Conservation (phyloP, 2,888 invertebrate genomes). For the Drosophila eohydei region DNA sequence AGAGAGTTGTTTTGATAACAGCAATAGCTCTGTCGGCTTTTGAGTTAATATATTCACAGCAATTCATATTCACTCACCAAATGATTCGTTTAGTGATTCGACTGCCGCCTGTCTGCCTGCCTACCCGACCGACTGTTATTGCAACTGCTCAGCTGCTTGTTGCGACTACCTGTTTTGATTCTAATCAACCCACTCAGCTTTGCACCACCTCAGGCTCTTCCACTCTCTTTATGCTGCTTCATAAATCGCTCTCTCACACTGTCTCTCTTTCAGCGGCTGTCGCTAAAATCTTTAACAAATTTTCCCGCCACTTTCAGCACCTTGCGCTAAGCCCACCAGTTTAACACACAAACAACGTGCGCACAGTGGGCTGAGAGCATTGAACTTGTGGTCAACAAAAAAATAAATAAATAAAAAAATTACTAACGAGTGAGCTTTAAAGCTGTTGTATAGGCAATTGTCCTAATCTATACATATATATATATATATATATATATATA, state of each 20-base stretch:
- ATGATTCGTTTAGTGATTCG: constrained; percentile 39
- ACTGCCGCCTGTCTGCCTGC: background rate
- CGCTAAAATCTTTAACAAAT: constrained; percentile 62
- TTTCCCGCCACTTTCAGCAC: constrained; percentile 79
- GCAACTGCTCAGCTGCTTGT: constrained; percentile 42
- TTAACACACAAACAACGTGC: constrained; percentile 75
- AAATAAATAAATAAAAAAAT: background rate
- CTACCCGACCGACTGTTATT: constrained; percentile 16
- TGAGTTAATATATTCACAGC: constrained; percentile 22
- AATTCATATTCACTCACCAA: constrained; percentile 27
- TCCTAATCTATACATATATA: no score
- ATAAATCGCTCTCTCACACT: constrained; percentile 12
- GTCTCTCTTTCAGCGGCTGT: constrained; percentile 15
- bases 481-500: no score
- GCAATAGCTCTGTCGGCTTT: constrained; percentile 1
- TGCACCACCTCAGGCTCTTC: constrained; percentile 13
- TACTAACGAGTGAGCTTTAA: no score
- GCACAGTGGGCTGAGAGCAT: constrained; percentile 54
- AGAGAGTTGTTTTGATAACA: constrained; percentile 39
- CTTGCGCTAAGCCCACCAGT: constrained; percentile 63
- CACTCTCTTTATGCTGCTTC: constrained; percentile 12
- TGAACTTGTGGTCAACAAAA: background rate
- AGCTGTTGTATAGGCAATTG: no score
- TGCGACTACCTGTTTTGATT: constrained; percentile 74
- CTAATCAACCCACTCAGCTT: constrained; percentile 69